Evolutionary conservation across 2,113 vertebrate species (phyloP).

Genomic region (Neomonachus schauinslandi): DNA sequence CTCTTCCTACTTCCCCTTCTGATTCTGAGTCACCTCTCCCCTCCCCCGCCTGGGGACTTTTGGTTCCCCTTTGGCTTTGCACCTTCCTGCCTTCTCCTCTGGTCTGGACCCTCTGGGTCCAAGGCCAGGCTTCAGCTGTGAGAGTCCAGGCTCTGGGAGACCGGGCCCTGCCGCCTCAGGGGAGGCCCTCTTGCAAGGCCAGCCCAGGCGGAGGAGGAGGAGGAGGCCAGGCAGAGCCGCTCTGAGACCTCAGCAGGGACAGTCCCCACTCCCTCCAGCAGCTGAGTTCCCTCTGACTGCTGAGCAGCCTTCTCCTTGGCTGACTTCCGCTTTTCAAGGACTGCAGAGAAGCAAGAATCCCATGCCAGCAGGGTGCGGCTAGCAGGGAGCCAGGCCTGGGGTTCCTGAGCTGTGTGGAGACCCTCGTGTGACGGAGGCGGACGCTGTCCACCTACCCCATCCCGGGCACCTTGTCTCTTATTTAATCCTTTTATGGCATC

Average conservation of each 20-base stretch:
- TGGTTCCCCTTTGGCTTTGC: neutral
- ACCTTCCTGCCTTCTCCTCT: neutral
- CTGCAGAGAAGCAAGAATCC: neutral
- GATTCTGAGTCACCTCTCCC: constrained; percentile 49
- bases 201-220: neutral
- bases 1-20: constrained; percentile 36
- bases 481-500: neutral
- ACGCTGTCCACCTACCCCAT: neutral
- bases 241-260: neutral
- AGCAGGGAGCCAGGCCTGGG: neutral
- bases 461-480: neutral
- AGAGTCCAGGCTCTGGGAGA: neutral
- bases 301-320: neutral
- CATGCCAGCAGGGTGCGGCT: neutral
- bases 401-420: neutral
- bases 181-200: neutral
- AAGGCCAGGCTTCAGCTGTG: neutral
- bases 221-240: neutral
- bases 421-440: neutral
- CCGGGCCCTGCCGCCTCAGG: neutral
- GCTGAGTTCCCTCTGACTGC: neutral
- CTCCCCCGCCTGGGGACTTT: neutral
- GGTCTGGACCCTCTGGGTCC: neutral
- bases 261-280: neutral
- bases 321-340: constrained; percentile 45